Conservation (phyloP, 2,113 vertebrate species). For the Orcinus orca region DNA sequence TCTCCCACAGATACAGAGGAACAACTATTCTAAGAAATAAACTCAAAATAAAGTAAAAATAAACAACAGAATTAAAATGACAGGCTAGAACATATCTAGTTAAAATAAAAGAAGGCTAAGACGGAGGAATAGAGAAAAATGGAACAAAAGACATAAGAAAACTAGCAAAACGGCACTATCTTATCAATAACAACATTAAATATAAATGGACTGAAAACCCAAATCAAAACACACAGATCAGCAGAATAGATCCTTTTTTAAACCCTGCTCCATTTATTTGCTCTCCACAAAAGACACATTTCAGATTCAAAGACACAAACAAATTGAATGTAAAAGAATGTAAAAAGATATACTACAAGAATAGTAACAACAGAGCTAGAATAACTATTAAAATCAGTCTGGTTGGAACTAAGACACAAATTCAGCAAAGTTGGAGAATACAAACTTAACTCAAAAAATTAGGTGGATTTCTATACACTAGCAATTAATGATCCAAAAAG, state of each 20-base stretch:
- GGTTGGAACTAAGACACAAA: background rate
- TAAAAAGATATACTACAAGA: background rate
- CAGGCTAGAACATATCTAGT: background rate
- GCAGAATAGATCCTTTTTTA: background rate
- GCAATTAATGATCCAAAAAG: background rate
- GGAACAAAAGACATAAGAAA: background rate
- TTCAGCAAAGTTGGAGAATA: background rate
- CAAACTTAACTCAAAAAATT: background rate
- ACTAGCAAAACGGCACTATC: background rate
- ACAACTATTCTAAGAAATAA: background rate
- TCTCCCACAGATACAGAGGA: no score
- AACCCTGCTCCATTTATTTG: background rate
- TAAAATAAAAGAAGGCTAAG: background rate
- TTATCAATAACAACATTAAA: background rate
- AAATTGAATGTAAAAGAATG: background rate
- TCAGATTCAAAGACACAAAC: background rate
- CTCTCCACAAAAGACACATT: background rate
- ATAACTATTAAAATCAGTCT: background rate
- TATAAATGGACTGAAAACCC: background rate
- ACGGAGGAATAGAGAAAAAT: background rate
- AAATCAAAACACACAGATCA: background rate
- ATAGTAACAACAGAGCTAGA: background rate
- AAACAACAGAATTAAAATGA: background rate
- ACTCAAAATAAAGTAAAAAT: background rate
- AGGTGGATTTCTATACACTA: background rate